Evolutionary conservation across 35 echinoderm and acorn worm species (phyloP), one percentile per base, ranked within the genome.

Genomic region (Hemicentrotus pulcherrimus): DNA sequence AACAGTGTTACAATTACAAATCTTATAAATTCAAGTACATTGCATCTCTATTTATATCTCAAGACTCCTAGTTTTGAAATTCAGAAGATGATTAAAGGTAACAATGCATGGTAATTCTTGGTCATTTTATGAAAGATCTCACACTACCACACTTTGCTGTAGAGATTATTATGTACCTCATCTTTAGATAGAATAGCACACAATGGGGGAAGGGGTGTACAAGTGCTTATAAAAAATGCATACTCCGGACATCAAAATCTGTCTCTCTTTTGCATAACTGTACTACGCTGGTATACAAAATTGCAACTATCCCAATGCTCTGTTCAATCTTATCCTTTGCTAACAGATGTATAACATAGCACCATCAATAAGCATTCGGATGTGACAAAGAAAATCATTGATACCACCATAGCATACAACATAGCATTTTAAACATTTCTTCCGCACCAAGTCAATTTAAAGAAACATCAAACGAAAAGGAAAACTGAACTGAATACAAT

Each of bases 281-380:
- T 78, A 6, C 28, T 78, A 78, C 65, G 18, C 65, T 78, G 65
- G 65, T 78, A 78, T 78, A 78, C 19, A 78, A 78, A 22, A 78
- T 78, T 78, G 65, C 65, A 78, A 78, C 65, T 78, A 78, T 78
- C 65, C 65, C 65, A 78, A n/a, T 78, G 65, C 28, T 78, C 22
- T 78, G 28, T 78, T 78, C 65, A n/a, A 78, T 78, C 24, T 22
- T 30, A 4, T n/a, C 65, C 28, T n/a, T 78, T 78, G 65, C 65
- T 18, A 78, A 28, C 8, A 78, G 65, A 78, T 78, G 65, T 78
- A 4, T 78, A 2, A 28, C 19, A 78, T 78, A 78, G 65, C 65
- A 78, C 65, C 65, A 78, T 78, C 65, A 78, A 78, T 78, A 78
- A 78, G 65, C 65, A 78, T 78, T 78, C n/a, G 65, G 65, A 78